Base-by-base conservation (phyloP, 2,797 vertebrate species). In the Myotis findleyi region DNA sequence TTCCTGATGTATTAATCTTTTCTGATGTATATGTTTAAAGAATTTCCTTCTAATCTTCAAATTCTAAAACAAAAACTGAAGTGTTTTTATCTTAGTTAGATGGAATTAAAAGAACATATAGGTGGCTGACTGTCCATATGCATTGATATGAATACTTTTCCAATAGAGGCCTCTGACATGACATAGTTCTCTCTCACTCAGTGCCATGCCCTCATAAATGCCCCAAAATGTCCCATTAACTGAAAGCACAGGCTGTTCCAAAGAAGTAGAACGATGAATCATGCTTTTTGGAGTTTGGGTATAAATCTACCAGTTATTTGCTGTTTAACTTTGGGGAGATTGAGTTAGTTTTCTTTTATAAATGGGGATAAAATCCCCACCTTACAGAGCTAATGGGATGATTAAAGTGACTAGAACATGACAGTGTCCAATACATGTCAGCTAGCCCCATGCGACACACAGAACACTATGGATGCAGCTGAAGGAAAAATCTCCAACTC, bases 311-410 rank as follows among this genome's bases (percentile, higher is more conserved):
- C 13, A n/a, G 18, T 53, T 83, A 84, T 38, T 64, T 83, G 6
- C 6, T 23, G 1, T 14, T 25, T 64, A 66, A 51, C 9, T 33
- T 5, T 21, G 13, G 30, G 20, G 66, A 41, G 14, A 75, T 69
- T 72, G 84, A 82, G 62, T 91, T 84, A 66, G 23, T 85, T 94
- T 92, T 25, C 57, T 91, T 47, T 91, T 87, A 13, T 77, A 81
- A 7, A 33, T 12, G 41, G 21, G 25, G 1, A 77, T 87, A 89
- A 75, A 90, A 30, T 80, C n/a, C 3, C n/a, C 8, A 86, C 20
- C 2, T 84, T n/a, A 49, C 10, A 57, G 36, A 53, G 4, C 3
- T 73, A 23, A 44, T n/a, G 21, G 72, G 51, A 64, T 49, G 21
- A 87, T 53, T 36, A 59, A 79, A 93, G 62, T 62, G 17, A 44